Percentiles rank a stretch among this genome's conserved stretches.
Conservation (phyloP, 2,888 invertebrate genomes). For the Ophion ventricosus region DNA sequence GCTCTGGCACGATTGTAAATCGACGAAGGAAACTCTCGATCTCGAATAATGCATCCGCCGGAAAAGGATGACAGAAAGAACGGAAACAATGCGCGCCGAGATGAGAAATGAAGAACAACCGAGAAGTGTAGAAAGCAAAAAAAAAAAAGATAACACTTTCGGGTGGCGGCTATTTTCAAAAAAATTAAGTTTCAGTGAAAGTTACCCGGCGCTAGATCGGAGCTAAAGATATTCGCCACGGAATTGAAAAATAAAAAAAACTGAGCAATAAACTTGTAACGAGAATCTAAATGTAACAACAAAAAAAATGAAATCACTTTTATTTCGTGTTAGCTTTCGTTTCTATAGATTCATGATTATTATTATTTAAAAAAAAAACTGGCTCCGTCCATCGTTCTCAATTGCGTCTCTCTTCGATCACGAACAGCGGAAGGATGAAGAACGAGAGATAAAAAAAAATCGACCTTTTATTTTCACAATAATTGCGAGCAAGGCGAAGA, state of each 20-base stretch:
- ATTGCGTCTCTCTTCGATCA: neutral
- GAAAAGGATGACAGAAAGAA: conserved; percentile 11
- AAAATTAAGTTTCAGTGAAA: neutral
- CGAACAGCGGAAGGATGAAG: neutral
- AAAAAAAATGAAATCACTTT: neutral
- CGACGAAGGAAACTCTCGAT: conserved; percentile 10
- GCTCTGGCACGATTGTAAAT: conserved; percentile 52
- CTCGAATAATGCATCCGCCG: conserved; percentile 19
- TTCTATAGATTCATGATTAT: neutral
- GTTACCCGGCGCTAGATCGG: neutral
- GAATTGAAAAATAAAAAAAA: neutral
- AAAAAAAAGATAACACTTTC: neutral
- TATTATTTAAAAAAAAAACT: conserved; percentile 4
- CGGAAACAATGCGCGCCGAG: neutral
- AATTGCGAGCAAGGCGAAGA: conserved; percentile 5
- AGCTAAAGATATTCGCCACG: neutral
- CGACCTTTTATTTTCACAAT: conserved; percentile 1
- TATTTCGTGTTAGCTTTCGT: neutral
- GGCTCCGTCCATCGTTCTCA: neutral
- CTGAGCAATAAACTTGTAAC: neutral
- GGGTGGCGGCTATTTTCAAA: neutral
- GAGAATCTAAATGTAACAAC: neutral
- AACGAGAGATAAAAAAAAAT: conserved; percentile 11
- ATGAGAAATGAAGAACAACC: neutral
- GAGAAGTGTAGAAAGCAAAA: neutral